Conservation (phyloP, 2,113 vertebrate species). For the Procavia capensis region DNA sequence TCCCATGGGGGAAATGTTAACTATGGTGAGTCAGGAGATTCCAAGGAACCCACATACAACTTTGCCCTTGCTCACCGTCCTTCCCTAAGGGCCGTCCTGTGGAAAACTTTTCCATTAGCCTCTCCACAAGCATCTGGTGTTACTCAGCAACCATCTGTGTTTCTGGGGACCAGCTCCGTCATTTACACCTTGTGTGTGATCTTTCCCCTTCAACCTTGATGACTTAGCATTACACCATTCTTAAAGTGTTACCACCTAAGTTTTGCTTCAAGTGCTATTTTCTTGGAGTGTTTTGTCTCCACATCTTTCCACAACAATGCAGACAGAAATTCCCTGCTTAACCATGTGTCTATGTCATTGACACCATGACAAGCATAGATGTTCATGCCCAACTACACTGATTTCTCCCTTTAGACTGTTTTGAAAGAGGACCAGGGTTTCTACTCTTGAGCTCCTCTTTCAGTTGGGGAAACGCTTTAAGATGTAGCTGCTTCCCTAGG, state of each 20-base stretch:
- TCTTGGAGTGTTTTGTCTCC: background rate
- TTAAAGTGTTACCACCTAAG: background rate
- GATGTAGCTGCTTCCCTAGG: constrained; percentile 41
- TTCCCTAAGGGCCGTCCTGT: background rate
- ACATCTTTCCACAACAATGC: background rate
- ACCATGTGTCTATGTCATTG: background rate
- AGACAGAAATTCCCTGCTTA: background rate
- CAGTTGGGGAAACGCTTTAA: background rate
- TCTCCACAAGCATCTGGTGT: background rate
- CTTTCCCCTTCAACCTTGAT: background rate
- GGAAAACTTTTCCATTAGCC: background rate
- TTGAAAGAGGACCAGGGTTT: constrained; percentile 54
- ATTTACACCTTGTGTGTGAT: background rate
- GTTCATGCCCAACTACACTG: background rate
- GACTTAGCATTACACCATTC: background rate
- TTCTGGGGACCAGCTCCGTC: background rate
- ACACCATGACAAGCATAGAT: background rate
- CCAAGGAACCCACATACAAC: background rate
- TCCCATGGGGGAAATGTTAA: background rate
- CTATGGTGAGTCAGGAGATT: background rate
- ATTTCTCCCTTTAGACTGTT: constrained; percentile 32
- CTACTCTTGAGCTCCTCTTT: background rate
- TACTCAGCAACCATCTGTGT: background rate
- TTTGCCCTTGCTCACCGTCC: background rate
- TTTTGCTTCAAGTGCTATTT: background rate